phyloP scores from a whole-genome alignment of 2,888 invertebrate species.

The Altica lythri region DNA sequence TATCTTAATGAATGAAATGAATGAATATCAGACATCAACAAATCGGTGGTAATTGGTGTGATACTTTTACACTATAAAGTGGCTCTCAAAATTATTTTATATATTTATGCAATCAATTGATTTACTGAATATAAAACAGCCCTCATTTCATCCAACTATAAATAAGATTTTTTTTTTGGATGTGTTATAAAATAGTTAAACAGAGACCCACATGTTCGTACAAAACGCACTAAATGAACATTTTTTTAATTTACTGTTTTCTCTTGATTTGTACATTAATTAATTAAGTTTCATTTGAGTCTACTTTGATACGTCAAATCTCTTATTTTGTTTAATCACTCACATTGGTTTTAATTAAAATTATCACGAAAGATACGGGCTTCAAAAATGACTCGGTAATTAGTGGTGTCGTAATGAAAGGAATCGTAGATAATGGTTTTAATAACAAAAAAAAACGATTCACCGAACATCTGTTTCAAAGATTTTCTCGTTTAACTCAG shows the following conservation, averaged over 20 bases:
- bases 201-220: constrained; percentile 29
- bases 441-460: constrained; percentile 15
- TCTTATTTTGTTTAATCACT: constrained; percentile 44
- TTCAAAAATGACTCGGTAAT: constrained; percentile 22
- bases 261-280: constrained; percentile 44
- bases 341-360: constrained; percentile 43
- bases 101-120: too few species aligned
- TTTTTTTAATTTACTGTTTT: constrained; percentile 45
- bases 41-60: constrained; percentile 25
- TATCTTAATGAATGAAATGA: constrained; percentile 32
- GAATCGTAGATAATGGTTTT: constrained; percentile 22
- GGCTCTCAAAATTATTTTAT: not conserved
- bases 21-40: constrained; percentile 27
- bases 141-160: constrained; percentile 8
- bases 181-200: constrained; percentile 28
- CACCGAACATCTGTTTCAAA: constrained; percentile 19
- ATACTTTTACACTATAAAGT: constrained; percentile 1
- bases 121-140: too few species aligned
- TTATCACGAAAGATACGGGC: constrained; percentile 38
- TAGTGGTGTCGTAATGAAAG: constrained; percentile 24
- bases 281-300: constrained; percentile 42
- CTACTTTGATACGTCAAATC: constrained; percentile 45
- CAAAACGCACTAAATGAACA: constrained; percentile 37
- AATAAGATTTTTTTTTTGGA: constrained; percentile 22
- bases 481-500: too few species aligned